Evolutionary conservation across 1,140 invertebrate species (phyloP).

Genomic region (Oreohelix idahoensis): DNA sequence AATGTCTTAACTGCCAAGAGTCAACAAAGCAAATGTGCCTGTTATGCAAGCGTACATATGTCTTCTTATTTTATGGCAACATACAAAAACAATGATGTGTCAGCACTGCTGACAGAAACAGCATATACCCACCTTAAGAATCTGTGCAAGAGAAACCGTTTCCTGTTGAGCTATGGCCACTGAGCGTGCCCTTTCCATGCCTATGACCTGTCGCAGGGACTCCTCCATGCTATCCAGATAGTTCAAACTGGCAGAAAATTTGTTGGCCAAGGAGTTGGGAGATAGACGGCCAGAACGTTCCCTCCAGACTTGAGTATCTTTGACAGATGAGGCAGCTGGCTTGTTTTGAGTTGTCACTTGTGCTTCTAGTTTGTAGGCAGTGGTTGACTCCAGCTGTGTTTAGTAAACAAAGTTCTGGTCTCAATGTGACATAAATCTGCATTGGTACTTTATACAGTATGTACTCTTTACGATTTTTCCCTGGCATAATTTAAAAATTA

Average conservation of each 20-base stretch:
- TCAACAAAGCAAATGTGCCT: too few species aligned
- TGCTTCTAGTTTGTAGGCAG: neutral
- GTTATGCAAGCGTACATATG: too few species aligned
- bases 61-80: too few species aligned
- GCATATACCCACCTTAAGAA: constrained; percentile 66
- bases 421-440: too few species aligned
- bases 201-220: constrained; percentile 66
- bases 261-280: constrained; percentile 64
- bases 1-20: too few species aligned
- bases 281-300: constrained; percentile 18
- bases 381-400: too few species aligned
- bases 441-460: too few species aligned
- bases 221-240: constrained; percentile 71
- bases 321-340: too few species aligned
- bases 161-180: constrained; percentile 73
- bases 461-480: too few species aligned
- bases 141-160: constrained; percentile 71
- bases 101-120: neutral
- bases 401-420: too few species aligned
- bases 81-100: neutral
- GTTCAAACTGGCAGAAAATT: constrained; percentile 67
- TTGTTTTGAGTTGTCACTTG: too few species aligned
- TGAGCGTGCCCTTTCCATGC: constrained; percentile 64
- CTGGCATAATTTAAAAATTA: too few species aligned
- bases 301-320: neutral